Evolutionary conservation across 2,113 vertebrate species (phyloP), one percentile per base, ranked within the genome.

Genomic region (Tautogolabrus adspersus): DNA sequence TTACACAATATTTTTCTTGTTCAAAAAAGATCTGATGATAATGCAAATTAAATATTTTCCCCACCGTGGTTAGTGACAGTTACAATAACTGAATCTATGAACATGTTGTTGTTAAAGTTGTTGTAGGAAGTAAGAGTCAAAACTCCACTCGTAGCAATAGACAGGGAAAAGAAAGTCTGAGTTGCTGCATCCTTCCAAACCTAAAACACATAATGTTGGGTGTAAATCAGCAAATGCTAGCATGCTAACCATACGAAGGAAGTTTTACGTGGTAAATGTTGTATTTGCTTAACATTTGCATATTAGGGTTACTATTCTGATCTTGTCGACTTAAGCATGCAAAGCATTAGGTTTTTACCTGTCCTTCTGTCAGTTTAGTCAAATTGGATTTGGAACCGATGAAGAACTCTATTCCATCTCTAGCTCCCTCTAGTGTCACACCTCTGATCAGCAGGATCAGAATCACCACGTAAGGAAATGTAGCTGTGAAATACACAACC

Each of bases 401-500:
- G 88, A 98, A 99, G 83, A 94, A 99, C 12, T 96, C 93, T 0
- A 99, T 96, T 51, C 98, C 97, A 5, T 96, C 90, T 65, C 76
- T 84, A 16, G 98, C 96, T 2, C 98, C 98, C 62, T 98, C 96
- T 75, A 99, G 92, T 22, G 97, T 99, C 51, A 91, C 92, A 2
- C 98, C 97, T 85, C 96, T 89, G 61, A 99, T 93, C 83, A 99
- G 75, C 80, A 99, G 83, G 77, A 99, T 96, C 6, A 97, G 23
- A 34, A 99, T 93, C 65, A 97, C 96, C 38, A 95, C 75, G 0
- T 98, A 99, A 0, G 98, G 98, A 79, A 99, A 99, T 30, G 96
- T 92, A 0, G 98, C 96, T 0, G 97, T 99, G 69, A 99, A 98
- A 85, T 99, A 99, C 51, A 99, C 97, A 2, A 98, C 97, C 98